phyloP scores from a whole-genome alignment of 2,113 vertebrate species.

The Oncorhynchus nerka region DNA sequence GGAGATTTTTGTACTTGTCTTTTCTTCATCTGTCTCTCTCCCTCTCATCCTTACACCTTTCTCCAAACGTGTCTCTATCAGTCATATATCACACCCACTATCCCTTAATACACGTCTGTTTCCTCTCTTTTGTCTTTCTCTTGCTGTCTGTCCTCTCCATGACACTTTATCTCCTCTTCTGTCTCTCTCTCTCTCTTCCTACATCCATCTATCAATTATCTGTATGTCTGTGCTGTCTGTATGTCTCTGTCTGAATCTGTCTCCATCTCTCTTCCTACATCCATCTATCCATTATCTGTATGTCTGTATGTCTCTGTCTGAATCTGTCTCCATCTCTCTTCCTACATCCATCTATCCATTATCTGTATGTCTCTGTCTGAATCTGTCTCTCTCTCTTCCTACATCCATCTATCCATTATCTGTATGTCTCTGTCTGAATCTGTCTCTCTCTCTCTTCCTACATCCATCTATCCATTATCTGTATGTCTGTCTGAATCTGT shows the following conservation, averaged over 20 bases:
- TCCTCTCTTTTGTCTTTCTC: not conserved
- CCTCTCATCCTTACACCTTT: not conserved
- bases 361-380: too few relatives aligned
- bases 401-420: too few relatives aligned
- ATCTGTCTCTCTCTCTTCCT: too few relatives aligned
- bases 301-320: too few relatives aligned
- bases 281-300: too few relatives aligned
- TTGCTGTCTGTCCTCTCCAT: not conserved
- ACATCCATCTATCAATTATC: not conserved
- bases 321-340: too few relatives aligned
- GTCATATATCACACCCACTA: not conserved
- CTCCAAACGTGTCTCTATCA: not conserved
- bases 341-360: too few relatives aligned
- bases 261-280: too few relatives aligned
- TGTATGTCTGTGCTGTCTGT: not conserved
- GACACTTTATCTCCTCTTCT: not conserved
- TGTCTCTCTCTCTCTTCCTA: not conserved
- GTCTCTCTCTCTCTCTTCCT: conserved; percentile 15
- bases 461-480: conserved; percentile 3
- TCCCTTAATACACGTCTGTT: not conserved
- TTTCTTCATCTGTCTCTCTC: not conserved
- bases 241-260: too few relatives aligned
- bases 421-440: too few relatives aligned
- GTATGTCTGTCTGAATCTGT: not conserved
- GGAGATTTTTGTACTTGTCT: not conserved